Percentiles rank a stretch among this genome's conserved stretches.
phyloP scores from a whole-genome alignment of 2,113 vertebrate genomes.

The Hippoglossus stenolepis region DNA sequence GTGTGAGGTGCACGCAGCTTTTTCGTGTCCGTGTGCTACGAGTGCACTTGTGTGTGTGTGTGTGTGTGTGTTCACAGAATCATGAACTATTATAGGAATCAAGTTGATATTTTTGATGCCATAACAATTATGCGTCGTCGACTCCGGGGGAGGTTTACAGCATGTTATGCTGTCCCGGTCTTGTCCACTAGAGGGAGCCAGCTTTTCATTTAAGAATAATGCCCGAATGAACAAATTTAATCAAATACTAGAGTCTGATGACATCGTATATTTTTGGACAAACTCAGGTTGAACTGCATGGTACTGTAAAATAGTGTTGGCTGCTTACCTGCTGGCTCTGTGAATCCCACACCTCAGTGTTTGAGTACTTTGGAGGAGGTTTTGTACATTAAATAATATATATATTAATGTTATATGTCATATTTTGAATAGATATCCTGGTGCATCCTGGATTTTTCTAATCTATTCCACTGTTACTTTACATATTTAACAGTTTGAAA shows the following conservation, averaged over 20 bases:
- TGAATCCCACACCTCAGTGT: constrained; percentile 7
- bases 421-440: background rate
- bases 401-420: background rate
- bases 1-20: constrained; percentile 35
- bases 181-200: constrained; percentile 66
- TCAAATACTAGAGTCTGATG: constrained; percentile 27
- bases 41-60: constrained; percentile 10
- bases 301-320: constrained; percentile 42
- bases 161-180: background rate
- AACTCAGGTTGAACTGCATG: constrained; percentile 77
- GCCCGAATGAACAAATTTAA: constrained; percentile 17
- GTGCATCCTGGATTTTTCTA: background rate
- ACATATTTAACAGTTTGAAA: background rate
- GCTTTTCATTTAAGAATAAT: constrained; percentile 33
- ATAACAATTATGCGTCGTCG: constrained; percentile 7
- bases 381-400: constrained; percentile 24
- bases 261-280: constrained; percentile 51
- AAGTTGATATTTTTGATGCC: constrained; percentile 10
- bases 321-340: constrained; percentile 9
- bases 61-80: background rate
- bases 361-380: constrained; percentile 1
- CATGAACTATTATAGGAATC: constrained; percentile 5
- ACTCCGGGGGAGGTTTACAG: background rate
- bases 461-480: background rate
- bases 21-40: constrained; percentile 33